A percentile compares a stretch with the other conserved stretches of the same genome.
These are phyloP conservation scores for Stegana nigrithorax DNA, from an alignment of 2,888 invertebrate species.

Conservation along the genomic window DNA sequence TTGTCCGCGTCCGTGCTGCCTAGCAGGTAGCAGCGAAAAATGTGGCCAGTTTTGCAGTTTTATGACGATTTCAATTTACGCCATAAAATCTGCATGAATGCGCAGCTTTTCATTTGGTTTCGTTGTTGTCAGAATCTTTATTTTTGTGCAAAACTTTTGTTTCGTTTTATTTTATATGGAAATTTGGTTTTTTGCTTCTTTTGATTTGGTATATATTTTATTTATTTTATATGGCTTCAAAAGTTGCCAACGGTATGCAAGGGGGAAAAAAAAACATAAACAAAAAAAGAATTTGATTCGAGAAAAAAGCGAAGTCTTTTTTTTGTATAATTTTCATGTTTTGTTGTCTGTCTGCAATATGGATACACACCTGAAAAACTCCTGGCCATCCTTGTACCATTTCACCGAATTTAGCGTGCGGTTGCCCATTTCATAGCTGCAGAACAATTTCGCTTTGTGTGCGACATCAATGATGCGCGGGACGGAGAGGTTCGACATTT, in stretches of 20 bases:
- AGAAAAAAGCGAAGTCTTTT: too few species aligned
- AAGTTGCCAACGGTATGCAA: neutral
- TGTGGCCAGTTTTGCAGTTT: slow-evolving; percentile 49
- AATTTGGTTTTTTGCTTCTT: slow-evolving; percentile 21
- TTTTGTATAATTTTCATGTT: slow-evolving; percentile 20
- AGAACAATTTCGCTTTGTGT: slow-evolving; percentile 67
- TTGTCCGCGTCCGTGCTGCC: too few species aligned
- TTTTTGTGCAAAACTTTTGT: neutral
- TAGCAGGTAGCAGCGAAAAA: slow-evolving; percentile 3
- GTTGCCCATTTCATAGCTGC: slow-evolving; percentile 69
- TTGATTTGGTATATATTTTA: neutral
- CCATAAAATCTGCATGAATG: slow-evolving; percentile 61
- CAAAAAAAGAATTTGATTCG: too few species aligned
- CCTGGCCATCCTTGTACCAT: slow-evolving; percentile 69
- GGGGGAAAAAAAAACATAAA: slow-evolving; percentile 2
- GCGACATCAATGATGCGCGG: slow-evolving; percentile 68
- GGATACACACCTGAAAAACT: slow-evolving; percentile 67
- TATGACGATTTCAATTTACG: slow-evolving; percentile 61
- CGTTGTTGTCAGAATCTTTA: neutral
- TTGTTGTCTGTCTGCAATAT: slow-evolving; percentile 19
- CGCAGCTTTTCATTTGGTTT: slow-evolving; percentile 21
- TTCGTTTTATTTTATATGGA: slow-evolving; percentile 30
- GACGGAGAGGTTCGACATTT: slow-evolving; percentile 66
- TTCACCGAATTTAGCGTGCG: slow-evolving; percentile 68
- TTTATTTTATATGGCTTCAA: slow-evolving; percentile 4